phyloP scores from a whole-genome alignment of 2,113 vertebrate species.

The Oplegnathus fasciatus region DNA sequence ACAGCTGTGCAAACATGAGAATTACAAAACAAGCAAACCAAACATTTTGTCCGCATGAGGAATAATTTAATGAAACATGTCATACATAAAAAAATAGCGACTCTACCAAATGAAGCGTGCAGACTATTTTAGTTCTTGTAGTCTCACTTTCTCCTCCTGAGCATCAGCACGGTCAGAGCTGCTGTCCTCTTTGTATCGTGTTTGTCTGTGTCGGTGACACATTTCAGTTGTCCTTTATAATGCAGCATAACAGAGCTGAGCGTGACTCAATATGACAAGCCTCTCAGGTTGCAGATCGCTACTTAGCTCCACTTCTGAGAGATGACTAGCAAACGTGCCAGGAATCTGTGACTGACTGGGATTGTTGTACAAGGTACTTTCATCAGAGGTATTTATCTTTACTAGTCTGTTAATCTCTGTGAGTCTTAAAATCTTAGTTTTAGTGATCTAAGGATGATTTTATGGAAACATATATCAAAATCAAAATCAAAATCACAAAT shows the following conservation, averaged over 20 bases:
- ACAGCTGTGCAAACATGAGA: background rate
- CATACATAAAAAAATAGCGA: background rate
- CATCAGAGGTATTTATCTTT: slow-evolving; percentile 2
- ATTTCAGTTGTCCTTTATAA: slow-evolving; percentile 43
- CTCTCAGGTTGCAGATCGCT: slow-evolving; percentile 55
- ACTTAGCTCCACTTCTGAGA: slow-evolving; percentile 32
- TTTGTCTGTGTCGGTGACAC: slow-evolving; percentile 48
- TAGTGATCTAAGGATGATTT: background rate
- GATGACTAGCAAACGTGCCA: slow-evolving; percentile 37
- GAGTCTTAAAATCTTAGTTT: background rate
- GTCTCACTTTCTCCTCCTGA: slow-evolving; percentile 26
- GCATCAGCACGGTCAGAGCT: slow-evolving; percentile 12
- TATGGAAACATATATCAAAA: slow-evolving; percentile 7
- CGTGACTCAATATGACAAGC: slow-evolving; percentile 49
- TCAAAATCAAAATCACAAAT: background rate
- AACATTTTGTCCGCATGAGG: background rate
- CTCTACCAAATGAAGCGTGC: background rate
- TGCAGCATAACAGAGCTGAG: slow-evolving; percentile 54
- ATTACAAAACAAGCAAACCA: slow-evolving; percentile 3
- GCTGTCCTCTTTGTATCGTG: slow-evolving; percentile 28
- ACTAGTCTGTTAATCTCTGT: background rate
- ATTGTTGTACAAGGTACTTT: background rate
- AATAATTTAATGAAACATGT: slow-evolving; percentile 36
- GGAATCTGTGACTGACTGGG: slow-evolving; percentile 35
- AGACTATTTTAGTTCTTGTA: slow-evolving; percentile 13